A percentile compares a stretch with the other conserved stretches of the same genome.
Evolutionary conservation across 2,113 vertebrate species (phyloP).

Genomic region (Lasiurus borealis): DNA sequence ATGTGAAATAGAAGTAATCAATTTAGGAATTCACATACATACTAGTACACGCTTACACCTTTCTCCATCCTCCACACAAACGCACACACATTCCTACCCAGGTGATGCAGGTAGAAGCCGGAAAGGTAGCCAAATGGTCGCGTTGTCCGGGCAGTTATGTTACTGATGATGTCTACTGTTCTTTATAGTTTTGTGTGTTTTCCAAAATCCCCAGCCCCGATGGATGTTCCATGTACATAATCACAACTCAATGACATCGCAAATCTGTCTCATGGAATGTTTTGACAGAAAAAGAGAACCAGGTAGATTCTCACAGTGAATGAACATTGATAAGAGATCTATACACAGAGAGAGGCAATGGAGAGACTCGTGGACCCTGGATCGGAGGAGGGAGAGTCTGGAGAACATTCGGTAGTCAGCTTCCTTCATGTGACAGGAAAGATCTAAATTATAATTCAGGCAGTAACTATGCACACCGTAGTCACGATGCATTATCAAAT

Average conservation of each 20-base stretch:
- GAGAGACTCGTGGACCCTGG: not conserved
- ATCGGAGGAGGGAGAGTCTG: not conserved
- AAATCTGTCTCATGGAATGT: not conserved
- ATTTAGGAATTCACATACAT: not conserved
- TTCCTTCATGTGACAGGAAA: not conserved
- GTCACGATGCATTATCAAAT: slow-evolving; percentile 9
- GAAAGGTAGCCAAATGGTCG: not conserved
- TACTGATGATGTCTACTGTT: not conserved
- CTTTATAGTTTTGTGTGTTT: slow-evolving; percentile 4
- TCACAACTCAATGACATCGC: not conserved
- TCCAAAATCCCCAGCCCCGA: not conserved
- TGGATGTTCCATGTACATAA: not conserved
- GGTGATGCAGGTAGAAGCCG: not conserved
- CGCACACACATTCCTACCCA: not conserved
- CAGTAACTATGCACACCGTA: not conserved
- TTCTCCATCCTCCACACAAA: not conserved
- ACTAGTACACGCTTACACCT: not conserved
- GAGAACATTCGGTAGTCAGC: not conserved
- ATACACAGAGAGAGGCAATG: not conserved
- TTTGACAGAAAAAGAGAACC: not conserved
- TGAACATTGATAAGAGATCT: not conserved
- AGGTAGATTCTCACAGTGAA: not conserved
- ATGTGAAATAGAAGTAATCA: no score
- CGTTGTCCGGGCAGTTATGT: not conserved
- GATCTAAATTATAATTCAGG: not conserved